Evolutionary conservation across 1,140 invertebrate genomes (phyloP).

Genomic region (Euwallacea fornicatus): DNA sequence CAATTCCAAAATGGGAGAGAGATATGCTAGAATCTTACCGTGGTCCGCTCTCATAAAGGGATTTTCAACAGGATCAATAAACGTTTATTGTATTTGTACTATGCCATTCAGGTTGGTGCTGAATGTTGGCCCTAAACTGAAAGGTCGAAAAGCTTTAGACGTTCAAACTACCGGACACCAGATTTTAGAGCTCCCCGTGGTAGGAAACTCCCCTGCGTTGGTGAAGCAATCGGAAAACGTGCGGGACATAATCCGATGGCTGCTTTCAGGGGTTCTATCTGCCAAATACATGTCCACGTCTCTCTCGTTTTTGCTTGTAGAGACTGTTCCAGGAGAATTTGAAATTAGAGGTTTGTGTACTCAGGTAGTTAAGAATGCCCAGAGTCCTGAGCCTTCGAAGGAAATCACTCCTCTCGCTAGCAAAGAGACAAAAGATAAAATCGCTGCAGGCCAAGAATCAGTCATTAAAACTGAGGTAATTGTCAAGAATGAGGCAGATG

Average conservation of each 20-base stretch:
- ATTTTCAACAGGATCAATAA: conserved; percentile 35
- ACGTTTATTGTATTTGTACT: conserved; percentile 40
- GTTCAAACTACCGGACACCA: conserved; percentile 7
- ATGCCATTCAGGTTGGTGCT: conserved; percentile 36
- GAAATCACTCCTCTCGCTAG: not conserved
- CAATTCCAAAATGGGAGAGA: conserved; percentile 16
- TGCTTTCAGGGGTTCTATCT: conserved; percentile 37
- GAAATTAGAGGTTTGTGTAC: conserved; percentile 44
- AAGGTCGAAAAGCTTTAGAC: conserved; percentile 1
- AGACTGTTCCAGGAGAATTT: conserved; percentile 38
- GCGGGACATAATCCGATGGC: conserved; percentile 39
- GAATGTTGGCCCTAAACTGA: conserved; percentile 25
- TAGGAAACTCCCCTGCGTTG: conserved; percentile 10
- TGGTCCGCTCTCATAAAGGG: conserved; percentile 41
- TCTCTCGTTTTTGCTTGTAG: conserved; percentile 41
- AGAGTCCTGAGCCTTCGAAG: not conserved
- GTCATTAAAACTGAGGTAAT: not conserved
- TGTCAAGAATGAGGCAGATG: not conserved
- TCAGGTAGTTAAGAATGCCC: conserved; percentile 18
- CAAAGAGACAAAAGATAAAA: not conserved
- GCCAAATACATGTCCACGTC: conserved; percentile 20
- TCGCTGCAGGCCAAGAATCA: not conserved
- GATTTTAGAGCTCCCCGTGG: conserved; percentile 16
- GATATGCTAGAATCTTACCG: conserved; percentile 41
- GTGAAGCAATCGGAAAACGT: conserved; percentile 24